These are phyloP conservation scores for Chironomus striatipennis DNA, from an alignment of 1,140 invertebrate species.

Conservation along the genomic window DNA sequence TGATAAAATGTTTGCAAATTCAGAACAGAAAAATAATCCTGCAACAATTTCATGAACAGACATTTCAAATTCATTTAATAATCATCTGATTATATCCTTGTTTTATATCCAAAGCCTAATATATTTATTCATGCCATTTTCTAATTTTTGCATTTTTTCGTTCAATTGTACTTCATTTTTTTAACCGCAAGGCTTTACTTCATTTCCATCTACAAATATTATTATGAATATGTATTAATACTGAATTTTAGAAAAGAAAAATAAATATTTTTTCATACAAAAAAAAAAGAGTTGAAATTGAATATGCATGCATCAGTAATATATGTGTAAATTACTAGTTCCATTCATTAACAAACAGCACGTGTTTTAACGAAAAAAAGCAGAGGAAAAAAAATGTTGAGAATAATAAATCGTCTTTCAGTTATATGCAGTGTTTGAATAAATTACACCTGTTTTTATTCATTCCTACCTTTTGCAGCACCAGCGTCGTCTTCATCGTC, in stretches of 20 bases:
- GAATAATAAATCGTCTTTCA: constrained; percentile 22
- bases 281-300: background rate
- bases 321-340: constrained; percentile 9
- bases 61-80: too few relatives aligned
- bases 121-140: background rate
- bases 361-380: background rate
- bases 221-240: background rate
- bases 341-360: constrained; percentile 16
- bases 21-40: too few relatives aligned
- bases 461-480: background rate
- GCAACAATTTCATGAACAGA: too few relatives aligned
- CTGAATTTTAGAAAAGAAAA: too few relatives aligned
- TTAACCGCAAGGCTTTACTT: background rate
- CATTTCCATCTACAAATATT: background rate
- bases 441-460: constrained; percentile 18
- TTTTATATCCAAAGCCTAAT: too few relatives aligned
- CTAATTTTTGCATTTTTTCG: background rate
- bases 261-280: too few relatives aligned
- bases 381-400: background rate
- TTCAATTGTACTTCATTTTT: background rate
- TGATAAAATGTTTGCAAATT: too few relatives aligned
- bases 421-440: constrained; percentile 21
- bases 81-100: too few relatives aligned
- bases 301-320: background rate
- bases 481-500: background rate